Conservation (phyloP, 2,888 invertebrate genomes). For the Syritta pipiens region DNA sequence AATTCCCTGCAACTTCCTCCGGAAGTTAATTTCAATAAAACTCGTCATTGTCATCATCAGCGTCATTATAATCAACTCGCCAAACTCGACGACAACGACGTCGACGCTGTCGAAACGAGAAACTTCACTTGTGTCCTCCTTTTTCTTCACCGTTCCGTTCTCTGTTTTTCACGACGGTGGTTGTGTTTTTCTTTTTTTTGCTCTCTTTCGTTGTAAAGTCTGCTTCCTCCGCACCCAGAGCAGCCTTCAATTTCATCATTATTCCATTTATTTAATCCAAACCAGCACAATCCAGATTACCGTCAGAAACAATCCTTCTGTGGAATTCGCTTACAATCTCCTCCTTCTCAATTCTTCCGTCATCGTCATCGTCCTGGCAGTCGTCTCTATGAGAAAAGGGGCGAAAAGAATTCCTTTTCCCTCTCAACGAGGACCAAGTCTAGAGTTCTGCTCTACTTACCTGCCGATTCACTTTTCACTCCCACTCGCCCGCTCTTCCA, state of each 20-base stretch:
- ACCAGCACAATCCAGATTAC: conserved; percentile 37
- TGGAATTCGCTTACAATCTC: conserved; percentile 19
- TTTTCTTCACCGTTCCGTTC: neutral
- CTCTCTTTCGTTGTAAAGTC: conserved; percentile 3
- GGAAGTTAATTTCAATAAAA: conserved; percentile 51
- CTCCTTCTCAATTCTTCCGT: conserved; percentile 2
- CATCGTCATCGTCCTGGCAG: neutral
- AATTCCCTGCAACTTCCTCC: conserved; percentile 22
- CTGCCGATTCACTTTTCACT: conserved; percentile 16
- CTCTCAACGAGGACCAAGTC: neutral
- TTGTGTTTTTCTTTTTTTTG: conserved; percentile 2
- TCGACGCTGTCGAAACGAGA: too few species aligned
- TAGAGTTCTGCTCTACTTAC: conserved; percentile 15
- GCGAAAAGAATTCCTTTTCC: conserved; percentile 3
- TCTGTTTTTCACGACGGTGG: conserved; percentile 10
- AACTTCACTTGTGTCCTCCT: too few species aligned
- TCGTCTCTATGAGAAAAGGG: neutral
- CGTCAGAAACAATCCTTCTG: conserved; percentile 36
- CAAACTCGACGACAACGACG: too few species aligned
- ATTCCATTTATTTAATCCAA: conserved; percentile 53
- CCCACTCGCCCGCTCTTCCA: conserved; percentile 7
- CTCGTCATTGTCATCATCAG: conserved; percentile 39
- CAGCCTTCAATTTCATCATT: conserved; percentile 49
- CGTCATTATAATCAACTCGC: conserved; percentile 45
- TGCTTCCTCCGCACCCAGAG: neutral